Evolutionary conservation across 2,113 vertebrate genomes (phyloP).

Genomic region (Gambusia holbrooki): DNA sequence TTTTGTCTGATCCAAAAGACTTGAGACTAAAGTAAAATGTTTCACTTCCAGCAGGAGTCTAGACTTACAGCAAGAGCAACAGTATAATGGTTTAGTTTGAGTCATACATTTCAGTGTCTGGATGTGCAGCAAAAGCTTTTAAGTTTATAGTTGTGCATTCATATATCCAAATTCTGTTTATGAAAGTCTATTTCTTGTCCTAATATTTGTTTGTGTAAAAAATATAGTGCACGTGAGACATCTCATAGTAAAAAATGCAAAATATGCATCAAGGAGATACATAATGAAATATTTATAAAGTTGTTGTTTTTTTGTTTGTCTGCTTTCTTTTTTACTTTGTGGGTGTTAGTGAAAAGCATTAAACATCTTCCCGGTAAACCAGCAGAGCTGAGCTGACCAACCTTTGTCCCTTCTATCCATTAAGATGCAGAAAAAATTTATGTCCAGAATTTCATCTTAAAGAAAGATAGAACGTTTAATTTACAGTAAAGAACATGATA

Average conservation of each 20-base stretch:
- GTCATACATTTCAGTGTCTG: too few species aligned
- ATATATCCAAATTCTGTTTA: background rate
- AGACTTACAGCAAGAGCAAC: too few species aligned
- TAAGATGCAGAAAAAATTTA: slow-evolving; percentile 47
- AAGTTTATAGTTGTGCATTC: too few species aligned
- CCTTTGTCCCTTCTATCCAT: slow-evolving; percentile 51
- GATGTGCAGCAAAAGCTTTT: too few species aligned
- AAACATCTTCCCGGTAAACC: too few species aligned
- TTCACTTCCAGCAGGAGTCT: too few species aligned
- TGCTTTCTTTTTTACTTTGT: too few species aligned
- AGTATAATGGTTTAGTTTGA: too few species aligned
- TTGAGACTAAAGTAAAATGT: too few species aligned
- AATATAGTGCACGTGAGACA: background rate
- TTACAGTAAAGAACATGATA: slow-evolving; percentile 38
- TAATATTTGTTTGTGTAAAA: background rate
- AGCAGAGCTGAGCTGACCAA: slow-evolving; percentile 22
- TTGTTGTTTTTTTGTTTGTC: slow-evolving; percentile 27
- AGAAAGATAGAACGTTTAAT: slow-evolving; percentile 60
- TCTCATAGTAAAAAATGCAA: slow-evolving; percentile 22
- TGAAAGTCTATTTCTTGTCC: background rate
- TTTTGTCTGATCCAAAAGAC: too few species aligned
- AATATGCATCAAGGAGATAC: slow-evolving; percentile 38
- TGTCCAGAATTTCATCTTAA: slow-evolving; percentile 28
- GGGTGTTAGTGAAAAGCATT: slow-evolving; percentile 49
- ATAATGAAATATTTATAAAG: slow-evolving; percentile 64